Evolutionary conservation across 2,797 vertebrate genomes (phyloP), one percentile per base, ranked within the genome.

Genomic region (Onychomys leucogaster): DNA sequence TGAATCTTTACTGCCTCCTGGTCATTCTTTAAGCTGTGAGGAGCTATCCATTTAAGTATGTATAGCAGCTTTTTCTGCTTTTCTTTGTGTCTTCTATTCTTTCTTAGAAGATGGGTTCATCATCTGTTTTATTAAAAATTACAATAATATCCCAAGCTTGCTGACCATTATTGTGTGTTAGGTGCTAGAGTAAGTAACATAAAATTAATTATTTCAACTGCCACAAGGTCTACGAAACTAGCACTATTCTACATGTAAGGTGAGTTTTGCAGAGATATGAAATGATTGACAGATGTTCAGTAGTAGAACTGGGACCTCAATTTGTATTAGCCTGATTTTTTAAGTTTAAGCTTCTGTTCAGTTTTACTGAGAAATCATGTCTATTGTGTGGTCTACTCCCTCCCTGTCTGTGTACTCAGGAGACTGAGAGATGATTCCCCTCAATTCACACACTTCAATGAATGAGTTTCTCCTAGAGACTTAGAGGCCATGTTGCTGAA

Each of bases 41-140:
- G 89, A n/a, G 83, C 73, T 71, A 37, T 95, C 46, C 81, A 34
- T 73, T 91, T 95, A 93, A 71, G 82, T 65, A 43, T 17, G 67
- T 19, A 14, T 14, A 23, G 14, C 61, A 80, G 23, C 37, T 37
- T 1, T 85, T 83, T 78, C 76, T 90, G 57, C 9, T 17, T 90
- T 91, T 69, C 57, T 76, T 83, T 61, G 57, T 83, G 49, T 73
- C 52, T 88, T 32, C 27, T 91, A 52, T 43, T 55, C 37, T 87
- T 92, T 65, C 67, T 83, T 76, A 75, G 49, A 61, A 86, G 91
- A 89, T 91, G 87, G 17, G 14, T 23, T 77, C 5, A 13, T 91
- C 43, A 9, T 76, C 43, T 65, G 55, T 92, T 94, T 91, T 76
- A 69, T 69, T 49, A 32, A 94, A 97, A 61, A 59, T 41, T 77